A percentile compares a stretch with the other conserved stretches of the same genome.
Evolutionary conservation across 2,888 invertebrate species (phyloP).

Genomic region (Lasius platythorax): DNA sequence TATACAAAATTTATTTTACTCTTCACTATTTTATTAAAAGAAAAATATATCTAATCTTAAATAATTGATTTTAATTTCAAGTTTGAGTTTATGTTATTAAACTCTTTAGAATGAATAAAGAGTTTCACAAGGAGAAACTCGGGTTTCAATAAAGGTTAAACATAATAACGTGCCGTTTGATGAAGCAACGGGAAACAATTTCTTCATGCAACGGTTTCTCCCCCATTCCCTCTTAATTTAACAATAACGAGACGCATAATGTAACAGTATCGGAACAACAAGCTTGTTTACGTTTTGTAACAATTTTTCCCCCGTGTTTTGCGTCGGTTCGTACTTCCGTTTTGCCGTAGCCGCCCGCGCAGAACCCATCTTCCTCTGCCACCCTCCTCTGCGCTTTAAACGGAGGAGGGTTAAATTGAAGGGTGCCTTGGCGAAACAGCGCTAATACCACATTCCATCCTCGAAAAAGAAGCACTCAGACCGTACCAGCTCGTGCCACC

Average conservation of each 20-base stretch:
- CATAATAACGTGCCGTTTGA: conserved; percentile 21
- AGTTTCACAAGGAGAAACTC: not conserved
- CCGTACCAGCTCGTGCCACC: conserved; percentile 69
- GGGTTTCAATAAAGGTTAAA: conserved; percentile 2
- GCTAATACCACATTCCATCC: conserved; percentile 72
- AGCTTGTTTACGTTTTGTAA: conserved; percentile 44
- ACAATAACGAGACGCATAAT: conserved; percentile 53
- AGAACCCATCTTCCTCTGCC: not conserved
- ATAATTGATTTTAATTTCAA: not conserved
- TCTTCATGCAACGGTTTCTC: conserved; percentile 19
- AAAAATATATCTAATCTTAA: not conserved
- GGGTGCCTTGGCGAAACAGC: conserved; percentile 72
- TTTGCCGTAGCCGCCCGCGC: conserved; percentile 2
- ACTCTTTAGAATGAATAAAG: not conserved
- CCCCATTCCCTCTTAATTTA: conserved; percentile 38
- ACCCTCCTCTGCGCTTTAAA: conserved; percentile 56
- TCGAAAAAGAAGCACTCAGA: conserved; percentile 71
- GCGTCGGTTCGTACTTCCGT: conserved; percentile 39
- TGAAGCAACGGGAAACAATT: conserved; percentile 31
- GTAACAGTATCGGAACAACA: conserved; percentile 44
- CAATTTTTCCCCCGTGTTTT: conserved; percentile 26
- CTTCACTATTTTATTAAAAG: not conserved
- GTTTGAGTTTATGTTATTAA: not conserved
- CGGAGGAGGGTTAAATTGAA: conserved; percentile 70
- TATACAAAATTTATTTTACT: not conserved